Evolutionary conservation across 2,888 invertebrate genomes (phyloP), one percentile per base, ranked within the genome.

Genomic region (Drosophila lacicola): DNA sequence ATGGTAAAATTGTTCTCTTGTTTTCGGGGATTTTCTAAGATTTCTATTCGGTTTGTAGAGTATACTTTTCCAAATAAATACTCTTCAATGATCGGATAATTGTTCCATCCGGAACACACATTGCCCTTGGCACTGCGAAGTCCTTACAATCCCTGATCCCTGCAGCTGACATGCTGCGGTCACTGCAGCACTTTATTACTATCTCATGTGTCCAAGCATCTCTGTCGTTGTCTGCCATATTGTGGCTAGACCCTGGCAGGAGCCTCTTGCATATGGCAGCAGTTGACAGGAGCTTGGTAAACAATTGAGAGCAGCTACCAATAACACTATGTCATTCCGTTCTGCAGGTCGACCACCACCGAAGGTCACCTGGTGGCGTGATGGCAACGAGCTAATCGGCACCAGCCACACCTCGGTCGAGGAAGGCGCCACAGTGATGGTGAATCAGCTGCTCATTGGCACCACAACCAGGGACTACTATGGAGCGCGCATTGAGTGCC

Each of bases 331-430:
- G 13, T 33, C 9, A 3, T 10, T 66, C 13, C 3, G 17, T 33
- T 11, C 42, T 51, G 9, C 62, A 97, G 97, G 97, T 63, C 95
- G 95, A 74, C 97, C 98, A 0, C 94, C 94, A 44, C 97, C 97
- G 29, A 94, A 95, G 75, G 95, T 97, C 11, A 96, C 95, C 14
- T 97, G 97, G 97, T 97, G 96, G 95, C 94, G 95, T 74, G 96
- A 96, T 65, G 95, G 95, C 29, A 94, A 95, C 66, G 93, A 96
- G 75, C 93, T 97, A 64, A 96, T 97, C 77, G 94, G 95, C 74
- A 94, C 94, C 44, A 96, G 95, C 55, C 96, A 96, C 74, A 92
- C 92, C 47, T 93, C 93, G 81, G 95, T 95, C 50, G 95, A 95
- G 36, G 95, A 95, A 41, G 93, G 93, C 13, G 92, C 94, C 25